Percentiles rank a stretch among this genome's conserved stretches.
phyloP scores from a whole-genome alignment of 2,797 vertebrate genomes.

The Rhinichthys osculus region DNA sequence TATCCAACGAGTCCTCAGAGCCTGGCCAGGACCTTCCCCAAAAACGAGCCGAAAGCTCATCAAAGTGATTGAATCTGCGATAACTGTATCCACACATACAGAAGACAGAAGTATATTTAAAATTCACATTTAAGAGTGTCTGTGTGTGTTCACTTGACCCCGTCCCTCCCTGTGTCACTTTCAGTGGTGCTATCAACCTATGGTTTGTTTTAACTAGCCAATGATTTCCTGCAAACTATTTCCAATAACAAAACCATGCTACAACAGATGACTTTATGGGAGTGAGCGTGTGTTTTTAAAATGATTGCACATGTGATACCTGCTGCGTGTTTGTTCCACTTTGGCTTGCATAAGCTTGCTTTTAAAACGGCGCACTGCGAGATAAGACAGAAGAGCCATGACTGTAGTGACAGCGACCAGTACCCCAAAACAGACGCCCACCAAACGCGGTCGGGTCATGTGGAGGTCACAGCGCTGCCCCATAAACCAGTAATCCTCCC shows the following conservation, averaged over 20 bases:
- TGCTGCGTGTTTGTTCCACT: constrained; percentile 90
- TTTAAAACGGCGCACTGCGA: constrained; percentile 82
- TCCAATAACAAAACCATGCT: constrained; percentile 44
- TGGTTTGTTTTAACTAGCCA: constrained; percentile 54
- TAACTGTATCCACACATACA: constrained; percentile 75
- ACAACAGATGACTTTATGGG: background rate
- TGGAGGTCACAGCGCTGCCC: constrained; percentile 83
- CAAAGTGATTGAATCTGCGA: constrained; percentile 89
- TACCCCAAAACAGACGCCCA: constrained; percentile 78
- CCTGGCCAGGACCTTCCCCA: constrained; percentile 85
- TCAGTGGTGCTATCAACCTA: constrained; percentile 8
- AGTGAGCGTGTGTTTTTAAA: constrained; percentile 9
- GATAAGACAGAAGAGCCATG: constrained; percentile 73
- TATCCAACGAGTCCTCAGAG: constrained; percentile 85
- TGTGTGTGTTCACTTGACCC: constrained; percentile 7
- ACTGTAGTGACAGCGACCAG: constrained; percentile 75
- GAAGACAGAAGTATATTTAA: background rate
- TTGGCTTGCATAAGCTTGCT: constrained; percentile 85
- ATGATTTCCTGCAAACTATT: constrained; percentile 29
- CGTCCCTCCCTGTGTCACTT: constrained; percentile 11
- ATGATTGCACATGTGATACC: constrained; percentile 71
- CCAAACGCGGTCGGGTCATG: constrained; percentile 83
- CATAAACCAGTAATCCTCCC: constrained; percentile 66
- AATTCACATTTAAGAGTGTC: background rate
- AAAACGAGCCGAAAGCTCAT: constrained; percentile 87